Percentiles rank a stretch among this genome's conserved stretches.
These are phyloP conservation scores for Sinella curviseta DNA, from an alignment of 1,140 invertebrate genomes.

Conservation along the genomic window DNA sequence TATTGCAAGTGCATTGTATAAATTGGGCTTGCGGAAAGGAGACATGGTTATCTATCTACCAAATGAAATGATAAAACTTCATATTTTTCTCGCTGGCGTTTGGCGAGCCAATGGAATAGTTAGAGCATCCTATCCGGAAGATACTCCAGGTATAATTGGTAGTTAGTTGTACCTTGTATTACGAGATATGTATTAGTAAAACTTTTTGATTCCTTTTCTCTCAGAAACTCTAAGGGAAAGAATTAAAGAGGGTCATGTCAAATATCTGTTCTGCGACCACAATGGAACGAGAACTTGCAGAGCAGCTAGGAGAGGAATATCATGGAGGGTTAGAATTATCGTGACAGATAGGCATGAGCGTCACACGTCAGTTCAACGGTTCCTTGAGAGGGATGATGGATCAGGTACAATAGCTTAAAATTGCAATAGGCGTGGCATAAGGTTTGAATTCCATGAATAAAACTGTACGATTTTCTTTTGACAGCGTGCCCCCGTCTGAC, in stretches of 20 bases:
- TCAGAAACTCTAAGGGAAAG: not conserved
- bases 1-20: constrained; percentile 32
- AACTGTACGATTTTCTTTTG: not conserved
- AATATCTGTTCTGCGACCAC: not conserved
- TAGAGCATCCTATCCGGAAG: constrained; percentile 31
- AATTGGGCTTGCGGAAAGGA: constrained; percentile 26
- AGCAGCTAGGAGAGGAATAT: not conserved
- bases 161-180: not conserved
- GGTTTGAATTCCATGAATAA: not conserved
- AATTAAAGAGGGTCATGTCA: not conserved
- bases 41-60: constrained; percentile 21
- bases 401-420: not conserved
- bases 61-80: constrained; percentile 12
- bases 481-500: not conserved
- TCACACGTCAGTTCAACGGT: not conserved
- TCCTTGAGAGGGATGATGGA: not conserved
- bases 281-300: not conserved
- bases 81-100: constrained; percentile 32
- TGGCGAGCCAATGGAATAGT: constrained; percentile 34
- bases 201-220: not conserved
- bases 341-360: not conserved
- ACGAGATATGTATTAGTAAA: not conserved
- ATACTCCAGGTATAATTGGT: constrained; percentile 20
- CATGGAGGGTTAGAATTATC: not conserved
- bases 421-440: not conserved